Evolutionary conservation across 2,113 vertebrate species (phyloP).

Genomic region (Pseudorasbora parva): DNA sequence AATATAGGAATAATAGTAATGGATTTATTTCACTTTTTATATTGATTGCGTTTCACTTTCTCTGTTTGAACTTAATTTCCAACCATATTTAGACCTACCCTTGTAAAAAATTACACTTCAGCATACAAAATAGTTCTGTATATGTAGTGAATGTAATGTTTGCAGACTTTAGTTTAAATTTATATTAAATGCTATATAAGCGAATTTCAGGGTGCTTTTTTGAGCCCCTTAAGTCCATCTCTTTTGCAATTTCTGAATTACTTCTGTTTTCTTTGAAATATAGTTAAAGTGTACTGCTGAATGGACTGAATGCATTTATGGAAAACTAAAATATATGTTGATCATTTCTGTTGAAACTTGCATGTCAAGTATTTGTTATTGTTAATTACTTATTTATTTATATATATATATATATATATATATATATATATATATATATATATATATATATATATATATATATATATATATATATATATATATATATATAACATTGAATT

Average conservation of each 20-base stretch:
- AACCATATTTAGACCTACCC: background rate
- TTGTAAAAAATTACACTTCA: background rate
- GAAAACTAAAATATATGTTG: background rate
- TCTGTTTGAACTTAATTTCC: background rate
- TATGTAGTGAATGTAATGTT: background rate
- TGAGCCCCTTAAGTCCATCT: background rate
- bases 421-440: too few species aligned
- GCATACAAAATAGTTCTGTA: background rate
- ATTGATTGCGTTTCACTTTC: background rate
- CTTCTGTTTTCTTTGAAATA: background rate
- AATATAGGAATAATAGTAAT: conserved; percentile 34
- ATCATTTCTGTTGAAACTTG: background rate
- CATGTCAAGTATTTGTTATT: background rate
- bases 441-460: too few species aligned
- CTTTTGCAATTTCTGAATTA: background rate
- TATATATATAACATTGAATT: too few species aligned
- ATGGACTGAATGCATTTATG: background rate
- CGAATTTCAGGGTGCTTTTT: background rate
- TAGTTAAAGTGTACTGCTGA: background rate
- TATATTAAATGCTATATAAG: too few species aligned
- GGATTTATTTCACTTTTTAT: background rate
- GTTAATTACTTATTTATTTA: too few species aligned
- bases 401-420: too few species aligned
- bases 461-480: too few species aligned
- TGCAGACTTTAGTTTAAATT: too few species aligned